Evolutionary conservation across 2,888 invertebrate genomes (phyloP).

Genomic region (Cetonia aurata): DNA sequence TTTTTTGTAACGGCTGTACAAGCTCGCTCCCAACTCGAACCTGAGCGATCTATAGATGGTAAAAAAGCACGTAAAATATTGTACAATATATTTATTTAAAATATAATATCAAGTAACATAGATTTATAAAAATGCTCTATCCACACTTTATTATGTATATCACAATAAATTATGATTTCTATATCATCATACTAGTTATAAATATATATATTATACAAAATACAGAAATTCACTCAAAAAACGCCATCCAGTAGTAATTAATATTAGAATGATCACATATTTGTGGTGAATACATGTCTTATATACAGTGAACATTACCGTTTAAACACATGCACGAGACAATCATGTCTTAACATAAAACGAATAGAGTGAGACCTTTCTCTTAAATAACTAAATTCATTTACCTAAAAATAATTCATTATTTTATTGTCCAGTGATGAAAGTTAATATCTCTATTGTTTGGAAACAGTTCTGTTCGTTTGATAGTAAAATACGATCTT

Average conservation of each 20-base stretch:
- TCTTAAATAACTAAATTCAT: no score
- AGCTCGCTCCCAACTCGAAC: no score
- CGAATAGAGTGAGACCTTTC: no score
- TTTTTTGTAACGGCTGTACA: no score
- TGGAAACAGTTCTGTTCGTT: no score
- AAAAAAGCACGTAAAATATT: conserved; percentile 16
- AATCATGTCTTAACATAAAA: no score
- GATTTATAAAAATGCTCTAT: conserved; percentile 51
- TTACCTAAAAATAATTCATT: no score
- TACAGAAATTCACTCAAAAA: conserved; percentile 31
- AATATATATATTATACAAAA: conserved; percentile 32
- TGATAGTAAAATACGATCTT: no score
- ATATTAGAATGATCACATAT: conserved; percentile 35
- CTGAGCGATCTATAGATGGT: not conserved
- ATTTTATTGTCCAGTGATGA: no score
- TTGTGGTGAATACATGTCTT: conserved; percentile 10
- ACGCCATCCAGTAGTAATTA: conserved; percentile 22
- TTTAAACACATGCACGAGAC: not conserved
- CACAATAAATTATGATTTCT: conserved; percentile 58
- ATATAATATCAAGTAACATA: conserved; percentile 54
- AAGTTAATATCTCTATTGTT: no score
- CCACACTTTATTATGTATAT: conserved; percentile 54
- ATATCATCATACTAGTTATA: conserved; percentile 31
- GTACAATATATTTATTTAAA: conserved; percentile 56
- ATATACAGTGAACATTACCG: conserved; percentile 6